phyloP scores from a whole-genome alignment of 2,113 vertebrate species.

The Dicrurus megarhynchus region DNA sequence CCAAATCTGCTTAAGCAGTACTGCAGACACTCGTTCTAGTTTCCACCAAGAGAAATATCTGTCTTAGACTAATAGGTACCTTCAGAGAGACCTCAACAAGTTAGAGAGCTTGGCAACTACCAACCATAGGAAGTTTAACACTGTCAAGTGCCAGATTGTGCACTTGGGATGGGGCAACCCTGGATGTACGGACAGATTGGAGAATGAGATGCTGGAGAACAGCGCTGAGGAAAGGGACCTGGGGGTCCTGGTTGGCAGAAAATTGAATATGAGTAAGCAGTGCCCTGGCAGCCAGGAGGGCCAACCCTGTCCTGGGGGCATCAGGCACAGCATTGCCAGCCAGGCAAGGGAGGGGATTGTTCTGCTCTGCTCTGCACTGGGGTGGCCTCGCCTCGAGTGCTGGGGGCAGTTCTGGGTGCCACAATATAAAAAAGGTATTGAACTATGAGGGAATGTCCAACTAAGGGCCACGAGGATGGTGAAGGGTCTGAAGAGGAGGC shows the following conservation, averaged over 20 bases:
- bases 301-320: fast-evolving
- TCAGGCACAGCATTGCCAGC: background rate
- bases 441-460: background rate
- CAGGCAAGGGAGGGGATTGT: background rate
- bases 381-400: fast-evolving
- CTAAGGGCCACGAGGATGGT: background rate
- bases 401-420: background rate
- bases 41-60: background rate
- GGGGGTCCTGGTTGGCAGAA: background rate
- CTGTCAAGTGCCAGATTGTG: background rate
- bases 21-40: background rate
- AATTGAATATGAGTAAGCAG: background rate
- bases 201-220: background rate
- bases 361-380: background rate
- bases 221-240: background rate
- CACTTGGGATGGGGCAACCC: background rate
- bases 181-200: background rate
- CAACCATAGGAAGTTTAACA: background rate
- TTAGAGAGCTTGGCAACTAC: background rate
- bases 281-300: background rate
- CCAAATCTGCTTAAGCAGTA: background rate
- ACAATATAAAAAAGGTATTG: background rate
- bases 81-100: background rate
- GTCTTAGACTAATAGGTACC: background rate
- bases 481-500: background rate